Percentiles rank a stretch among this genome's conserved stretches.
Evolutionary conservation across 2,888 invertebrate genomes (phyloP).

Genomic region (Caenorhabditis imperialis): DNA sequence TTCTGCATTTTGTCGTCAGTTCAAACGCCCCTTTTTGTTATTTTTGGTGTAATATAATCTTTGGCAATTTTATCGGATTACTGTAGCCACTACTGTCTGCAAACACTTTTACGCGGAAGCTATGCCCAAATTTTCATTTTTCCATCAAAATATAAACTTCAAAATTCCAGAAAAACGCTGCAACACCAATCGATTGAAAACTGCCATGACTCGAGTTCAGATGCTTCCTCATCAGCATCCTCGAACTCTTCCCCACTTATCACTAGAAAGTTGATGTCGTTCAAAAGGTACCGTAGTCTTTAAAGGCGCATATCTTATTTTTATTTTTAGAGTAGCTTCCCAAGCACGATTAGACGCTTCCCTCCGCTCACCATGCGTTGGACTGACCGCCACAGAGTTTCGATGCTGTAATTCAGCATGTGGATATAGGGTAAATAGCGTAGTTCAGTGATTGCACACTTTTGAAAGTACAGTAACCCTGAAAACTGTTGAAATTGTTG

Average conservation of each 20-base stretch:
- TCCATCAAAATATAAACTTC: too few relatives aligned
- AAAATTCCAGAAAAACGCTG: too few relatives aligned
- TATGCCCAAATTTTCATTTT: too few relatives aligned
- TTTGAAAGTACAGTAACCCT: too few relatives aligned
- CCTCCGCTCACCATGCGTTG: conserved; percentile 61
- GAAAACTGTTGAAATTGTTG: too few relatives aligned
- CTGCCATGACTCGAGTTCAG: conserved; percentile 17
- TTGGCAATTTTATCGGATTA: too few relatives aligned
- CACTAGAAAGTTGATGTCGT: conserved; percentile 46
- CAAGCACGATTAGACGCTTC: conserved; percentile 54
- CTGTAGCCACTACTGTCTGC: too few relatives aligned
- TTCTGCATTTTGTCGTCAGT: too few relatives aligned
- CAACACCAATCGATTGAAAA: conserved; percentile 38
- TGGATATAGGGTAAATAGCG: conserved; percentile 61
- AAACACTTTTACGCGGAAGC: too few relatives aligned
- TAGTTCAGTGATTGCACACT: too few relatives aligned
- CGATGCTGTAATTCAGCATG: conserved; percentile 62
- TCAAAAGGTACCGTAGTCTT: conserved; percentile 13
- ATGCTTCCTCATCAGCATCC: neutral
- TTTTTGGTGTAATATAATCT: too few relatives aligned
- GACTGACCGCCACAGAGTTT: conserved; percentile 60
- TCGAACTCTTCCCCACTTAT: conserved; percentile 1
- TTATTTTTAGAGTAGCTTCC: conserved; percentile 34
- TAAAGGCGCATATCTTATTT: neutral
- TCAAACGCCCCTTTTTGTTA: too few relatives aligned